Percentiles rank a stretch among this genome's conserved stretches.
These are phyloP conservation scores for Acanthurus leucopareius DNA, from an alignment of 2,797 vertebrate genomes.

Conservation along the genomic window DNA sequence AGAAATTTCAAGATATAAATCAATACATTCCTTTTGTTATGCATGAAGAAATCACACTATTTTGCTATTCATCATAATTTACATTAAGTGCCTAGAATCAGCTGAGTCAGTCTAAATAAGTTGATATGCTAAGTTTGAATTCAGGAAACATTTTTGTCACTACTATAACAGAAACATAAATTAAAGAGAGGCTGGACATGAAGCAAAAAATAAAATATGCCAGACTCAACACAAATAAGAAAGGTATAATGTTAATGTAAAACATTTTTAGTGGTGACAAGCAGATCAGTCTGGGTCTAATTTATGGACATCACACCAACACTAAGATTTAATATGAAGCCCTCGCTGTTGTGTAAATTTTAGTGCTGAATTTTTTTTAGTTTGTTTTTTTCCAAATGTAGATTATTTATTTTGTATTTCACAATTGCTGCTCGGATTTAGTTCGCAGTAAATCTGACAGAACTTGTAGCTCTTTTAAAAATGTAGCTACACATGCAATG, in stretches of 20 bases:
- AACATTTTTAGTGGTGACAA: neutral
- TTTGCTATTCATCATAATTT: neutral
- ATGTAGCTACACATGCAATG: conserved; percentile 1
- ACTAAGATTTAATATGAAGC: conserved; percentile 15
- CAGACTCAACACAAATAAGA: conserved; percentile 3
- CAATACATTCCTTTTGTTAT: neutral
- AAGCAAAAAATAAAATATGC: conserved; percentile 8
- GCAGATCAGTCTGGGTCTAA: neutral
- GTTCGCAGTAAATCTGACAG: conserved; percentile 27
- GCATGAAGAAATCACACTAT: neutral
- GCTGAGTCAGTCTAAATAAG: conserved; percentile 10
- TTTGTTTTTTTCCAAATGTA: conserved; percentile 8
- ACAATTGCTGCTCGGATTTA: conserved; percentile 34
- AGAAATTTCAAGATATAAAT: neutral
- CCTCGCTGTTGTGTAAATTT: conserved; percentile 12
- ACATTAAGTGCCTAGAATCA: conserved; percentile 24
- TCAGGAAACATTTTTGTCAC: conserved; percentile 12
- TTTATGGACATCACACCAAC: conserved; percentile 2
- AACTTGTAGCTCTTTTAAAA: neutral
- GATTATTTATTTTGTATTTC: conserved; percentile 41
- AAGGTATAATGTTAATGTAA: conserved; percentile 7
- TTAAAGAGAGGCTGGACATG: conserved; percentile 3
- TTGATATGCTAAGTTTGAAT: neutral
- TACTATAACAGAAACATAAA: neutral
- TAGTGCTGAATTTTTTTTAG: neutral